Evolutionary conservation across 2,888 invertebrate genomes (phyloP).

Genomic region (Augochlorella aurata): DNA sequence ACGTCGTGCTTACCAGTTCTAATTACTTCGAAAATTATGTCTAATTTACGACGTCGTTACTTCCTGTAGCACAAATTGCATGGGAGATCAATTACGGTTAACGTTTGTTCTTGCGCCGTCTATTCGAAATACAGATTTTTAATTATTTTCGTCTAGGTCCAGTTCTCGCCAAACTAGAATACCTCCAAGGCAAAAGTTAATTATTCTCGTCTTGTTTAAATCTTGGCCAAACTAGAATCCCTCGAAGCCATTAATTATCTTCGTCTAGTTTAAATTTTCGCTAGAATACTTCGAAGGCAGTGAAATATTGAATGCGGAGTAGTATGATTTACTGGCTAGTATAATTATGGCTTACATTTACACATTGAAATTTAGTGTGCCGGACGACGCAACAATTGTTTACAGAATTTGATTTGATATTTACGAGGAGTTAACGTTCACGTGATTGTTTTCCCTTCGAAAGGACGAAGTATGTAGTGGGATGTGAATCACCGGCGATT

Average conservation of each 20-base stretch:
- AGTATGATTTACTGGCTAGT: too few species aligned
- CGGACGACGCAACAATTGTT: not conserved
- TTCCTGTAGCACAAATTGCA: not conserved
- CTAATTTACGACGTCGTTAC: not conserved
- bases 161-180: not conserved
- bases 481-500: conserved; percentile 51
- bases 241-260: not conserved
- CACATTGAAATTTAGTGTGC: not conserved
- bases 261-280: not conserved
- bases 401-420: not conserved
- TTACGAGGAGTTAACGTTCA: not conserved
- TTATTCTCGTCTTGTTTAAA: not conserved
- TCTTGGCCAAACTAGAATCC: not conserved
- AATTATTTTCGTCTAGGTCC: not conserved
- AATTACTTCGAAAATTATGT: conserved; percentile 29
- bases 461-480: conserved; percentile 7
- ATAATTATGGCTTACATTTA: not conserved
- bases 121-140: not conserved
- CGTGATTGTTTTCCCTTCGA: not conserved
- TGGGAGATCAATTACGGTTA: not conserved
- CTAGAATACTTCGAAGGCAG: not conserved
- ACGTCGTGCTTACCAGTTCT: conserved; percentile 11
- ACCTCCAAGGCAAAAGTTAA: not conserved
- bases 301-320: not conserved
- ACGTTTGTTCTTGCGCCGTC: not conserved